A percentile compares a stretch with the other conserved stretches of the same genome.
These are phyloP conservation scores for Sebastiscus tertius DNA, from an alignment of 2,797 vertebrate species.

Conservation along the genomic window DNA sequence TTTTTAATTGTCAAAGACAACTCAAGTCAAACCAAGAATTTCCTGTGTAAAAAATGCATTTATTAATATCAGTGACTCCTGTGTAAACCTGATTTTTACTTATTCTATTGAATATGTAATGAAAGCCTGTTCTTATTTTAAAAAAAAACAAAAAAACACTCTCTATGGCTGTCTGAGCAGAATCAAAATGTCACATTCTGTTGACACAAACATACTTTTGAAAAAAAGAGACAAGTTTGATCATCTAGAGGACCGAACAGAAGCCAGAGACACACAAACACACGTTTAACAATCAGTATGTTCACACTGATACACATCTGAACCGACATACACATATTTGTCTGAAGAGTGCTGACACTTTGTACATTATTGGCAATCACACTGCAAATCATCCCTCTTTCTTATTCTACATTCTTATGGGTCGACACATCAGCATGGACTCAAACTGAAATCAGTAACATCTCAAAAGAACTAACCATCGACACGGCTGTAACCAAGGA, in stretches of 20 bases:
- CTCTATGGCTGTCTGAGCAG: neutral
- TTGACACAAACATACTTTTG: neutral
- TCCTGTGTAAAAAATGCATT: slow-evolving; percentile 58
- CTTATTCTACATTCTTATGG: slow-evolving; percentile 25
- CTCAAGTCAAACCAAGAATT: neutral
- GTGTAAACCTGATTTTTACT: slow-evolving; percentile 42
- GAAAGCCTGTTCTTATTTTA: slow-evolving; percentile 18
- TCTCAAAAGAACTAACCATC: neutral
- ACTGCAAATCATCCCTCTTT: neutral
- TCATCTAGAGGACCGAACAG: neutral
- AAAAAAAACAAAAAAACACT: neutral
- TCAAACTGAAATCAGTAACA: slow-evolving; percentile 43
- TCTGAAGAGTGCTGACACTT: slow-evolving; percentile 5
- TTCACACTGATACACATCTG: neutral
- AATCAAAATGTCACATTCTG: slow-evolving; percentile 30
- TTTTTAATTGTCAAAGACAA: neutral
- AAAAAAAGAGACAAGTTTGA: neutral
- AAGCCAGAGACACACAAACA: slow-evolving; percentile 5
- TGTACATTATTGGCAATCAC: slow-evolving; percentile 1
- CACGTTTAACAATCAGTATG: neutral
- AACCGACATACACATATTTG: neutral
- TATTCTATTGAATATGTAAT: slow-evolving; percentile 7
- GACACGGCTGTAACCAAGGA: neutral
- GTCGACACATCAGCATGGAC: slow-evolving; percentile 3
- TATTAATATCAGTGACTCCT: slow-evolving; percentile 44